Conservation (phyloP, 1,140 invertebrate species). For the Caenorhabditis tropicalis region DNA sequence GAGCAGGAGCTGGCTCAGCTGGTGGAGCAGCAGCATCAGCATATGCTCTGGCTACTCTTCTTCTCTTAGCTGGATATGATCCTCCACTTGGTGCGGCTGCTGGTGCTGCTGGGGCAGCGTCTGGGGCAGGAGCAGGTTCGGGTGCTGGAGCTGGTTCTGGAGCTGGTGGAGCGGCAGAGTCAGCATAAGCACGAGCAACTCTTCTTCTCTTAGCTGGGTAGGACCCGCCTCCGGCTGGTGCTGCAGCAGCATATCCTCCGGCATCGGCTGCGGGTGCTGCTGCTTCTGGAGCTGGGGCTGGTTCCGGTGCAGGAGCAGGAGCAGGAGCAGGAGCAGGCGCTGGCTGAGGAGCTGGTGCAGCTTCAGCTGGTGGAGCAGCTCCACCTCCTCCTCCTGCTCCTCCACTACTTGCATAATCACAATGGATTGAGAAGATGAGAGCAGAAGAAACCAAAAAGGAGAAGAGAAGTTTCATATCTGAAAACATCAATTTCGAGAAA, state of each 20-base stretch:
- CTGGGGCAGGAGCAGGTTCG: not conserved
- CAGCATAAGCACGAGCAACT: not conserved
- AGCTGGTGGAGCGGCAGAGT: not conserved
- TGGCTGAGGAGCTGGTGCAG: not conserved
- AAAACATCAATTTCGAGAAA: not conserved
- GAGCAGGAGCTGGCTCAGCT: not conserved
- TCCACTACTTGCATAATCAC: not conserved
- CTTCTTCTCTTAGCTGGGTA: not conserved
- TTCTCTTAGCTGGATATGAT: not conserved
- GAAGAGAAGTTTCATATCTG: not conserved
- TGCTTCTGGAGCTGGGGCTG: not conserved
- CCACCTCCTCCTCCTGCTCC: not conserved
- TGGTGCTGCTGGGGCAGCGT: not conserved
- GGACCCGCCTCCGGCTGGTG: not conserved
- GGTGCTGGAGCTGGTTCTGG: not conserved
- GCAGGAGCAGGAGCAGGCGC: not conserved
- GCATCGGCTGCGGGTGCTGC: not conserved
- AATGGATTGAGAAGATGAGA: not conserved
- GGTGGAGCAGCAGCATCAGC: not conserved
- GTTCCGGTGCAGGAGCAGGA: not conserved
- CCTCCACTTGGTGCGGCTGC: not conserved
- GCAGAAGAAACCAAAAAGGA: conserved; percentile 10
- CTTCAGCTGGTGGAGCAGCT: not conserved
- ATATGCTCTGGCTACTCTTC: not conserved
- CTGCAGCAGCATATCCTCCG: not conserved